Evolutionary conservation across 64 coral and sea anemone species (phyloP).

Genomic region (Exaiptasia diaphana): DNA sequence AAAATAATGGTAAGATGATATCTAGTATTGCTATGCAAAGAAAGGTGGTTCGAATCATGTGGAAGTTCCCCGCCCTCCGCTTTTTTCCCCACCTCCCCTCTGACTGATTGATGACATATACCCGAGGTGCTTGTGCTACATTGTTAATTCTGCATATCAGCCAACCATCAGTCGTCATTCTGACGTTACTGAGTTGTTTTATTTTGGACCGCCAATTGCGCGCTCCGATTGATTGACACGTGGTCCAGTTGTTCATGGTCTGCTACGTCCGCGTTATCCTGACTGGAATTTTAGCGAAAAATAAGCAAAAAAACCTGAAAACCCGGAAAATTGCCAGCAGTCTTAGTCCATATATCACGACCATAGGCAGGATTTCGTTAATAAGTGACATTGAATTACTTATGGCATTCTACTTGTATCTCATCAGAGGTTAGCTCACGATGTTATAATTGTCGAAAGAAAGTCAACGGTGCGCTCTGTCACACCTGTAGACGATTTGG

Average conservation of each 20-base stretch:
- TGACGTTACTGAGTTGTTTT: not conserved
- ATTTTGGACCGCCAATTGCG: no score
- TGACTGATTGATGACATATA: no score
- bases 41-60: not conserved
- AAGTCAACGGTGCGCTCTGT: conserved; percentile 63
- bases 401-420: not conserved
- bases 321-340: not conserved
- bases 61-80: not conserved
- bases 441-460: conserved; percentile 59
- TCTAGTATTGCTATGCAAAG: not conserved
- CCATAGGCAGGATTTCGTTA: not conserved
- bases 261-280: no score
- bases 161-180: not conserved
- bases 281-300: not conserved
- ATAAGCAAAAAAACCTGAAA: not conserved
- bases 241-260: no score
- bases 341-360: not conserved
- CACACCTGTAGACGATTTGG: conserved; percentile 51
- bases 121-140: not conserved
- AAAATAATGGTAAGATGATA: conserved; percentile 36
- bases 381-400: not conserved
- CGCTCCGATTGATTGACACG: no score
- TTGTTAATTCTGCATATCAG: not conserved
- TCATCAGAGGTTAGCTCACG: conserved; percentile 64
- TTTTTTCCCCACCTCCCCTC: not conserved